A percentile compares a stretch with the other conserved stretches of the same genome.
Conservation (phyloP, 2,888 invertebrate species). For the Scaptomyza polygonia region DNA sequence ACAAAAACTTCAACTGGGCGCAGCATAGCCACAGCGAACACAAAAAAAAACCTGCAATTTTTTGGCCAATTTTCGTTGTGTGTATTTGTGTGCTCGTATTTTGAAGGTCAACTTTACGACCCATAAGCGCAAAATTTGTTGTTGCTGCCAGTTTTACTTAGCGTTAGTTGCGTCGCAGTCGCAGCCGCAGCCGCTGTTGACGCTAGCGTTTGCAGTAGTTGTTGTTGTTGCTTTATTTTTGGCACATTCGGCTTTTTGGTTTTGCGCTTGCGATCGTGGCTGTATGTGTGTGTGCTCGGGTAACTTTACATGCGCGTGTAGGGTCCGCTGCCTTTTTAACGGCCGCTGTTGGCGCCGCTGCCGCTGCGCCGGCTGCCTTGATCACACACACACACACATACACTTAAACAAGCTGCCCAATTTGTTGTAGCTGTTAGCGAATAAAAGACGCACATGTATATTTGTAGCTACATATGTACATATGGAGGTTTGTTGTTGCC, state of each 20-base stretch:
- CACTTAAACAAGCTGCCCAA: constrained; percentile 62
- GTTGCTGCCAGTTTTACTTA: constrained; percentile 73
- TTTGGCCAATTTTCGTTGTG: constrained; percentile 74
- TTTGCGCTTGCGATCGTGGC: constrained; percentile 32
- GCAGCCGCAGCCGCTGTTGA: constrained; percentile 37
- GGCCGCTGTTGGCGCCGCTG: constrained; percentile 57
- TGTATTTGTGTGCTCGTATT: constrained; percentile 59
- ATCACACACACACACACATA: constrained; percentile 51
- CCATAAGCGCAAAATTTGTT: constrained; percentile 81
- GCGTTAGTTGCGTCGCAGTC: constrained; percentile 77
- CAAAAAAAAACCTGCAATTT: constrained; percentile 70
- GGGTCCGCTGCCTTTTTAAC: constrained; percentile 78
- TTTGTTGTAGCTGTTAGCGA: constrained; percentile 74
- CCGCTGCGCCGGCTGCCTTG: constrained; percentile 62
- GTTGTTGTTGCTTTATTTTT: constrained; percentile 74
- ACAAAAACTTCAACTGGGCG: constrained; percentile 70
- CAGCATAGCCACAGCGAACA: constrained; percentile 68
- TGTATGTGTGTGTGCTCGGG: constrained; percentile 46
- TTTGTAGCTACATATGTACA: constrained; percentile 33
- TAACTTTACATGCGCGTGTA: constrained; percentile 78
- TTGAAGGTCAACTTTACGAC: constrained; percentile 85
- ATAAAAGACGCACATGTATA: constrained; percentile 56
- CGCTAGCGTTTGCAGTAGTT: constrained; percentile 52
- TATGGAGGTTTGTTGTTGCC: constrained; percentile 69
- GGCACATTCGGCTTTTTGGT: constrained; percentile 71